Percentiles rank a stretch among this genome's conserved stretches.
These are phyloP conservation scores for Dysidea cf. avara DNA, from an alignment of 37 sponge, comb jelly and placozoan genomes.

Conservation along the genomic window DNA sequence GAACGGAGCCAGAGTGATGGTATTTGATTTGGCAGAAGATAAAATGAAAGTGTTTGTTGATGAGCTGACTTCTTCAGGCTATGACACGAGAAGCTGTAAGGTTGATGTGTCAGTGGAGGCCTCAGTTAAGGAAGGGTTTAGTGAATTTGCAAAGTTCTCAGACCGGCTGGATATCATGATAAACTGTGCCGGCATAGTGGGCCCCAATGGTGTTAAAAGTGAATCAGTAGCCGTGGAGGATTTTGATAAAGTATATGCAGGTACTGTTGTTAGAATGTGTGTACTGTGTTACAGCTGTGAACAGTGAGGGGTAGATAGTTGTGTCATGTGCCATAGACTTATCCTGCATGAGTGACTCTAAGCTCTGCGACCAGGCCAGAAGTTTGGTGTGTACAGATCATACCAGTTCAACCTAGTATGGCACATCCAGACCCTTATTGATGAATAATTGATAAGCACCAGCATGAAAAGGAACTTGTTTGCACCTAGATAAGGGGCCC, in stretches of 20 bases:
- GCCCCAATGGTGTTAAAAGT: constrained; percentile 44
- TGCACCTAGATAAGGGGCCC: too few relatives aligned
- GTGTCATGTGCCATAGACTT: neutral
- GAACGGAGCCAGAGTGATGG: constrained; percentile 44
- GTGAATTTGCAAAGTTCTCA: neutral
- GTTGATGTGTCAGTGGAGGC: constrained; percentile 65
- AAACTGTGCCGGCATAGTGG: constrained; percentile 84
- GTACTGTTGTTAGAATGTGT: too few relatives aligned
- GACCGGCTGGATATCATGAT: constrained; percentile 70
- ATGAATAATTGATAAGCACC: too few relatives aligned
- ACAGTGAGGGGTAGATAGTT: neutral
- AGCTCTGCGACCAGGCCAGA: too few relatives aligned
- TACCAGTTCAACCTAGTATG: too few relatives aligned
- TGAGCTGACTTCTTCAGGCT: neutral
- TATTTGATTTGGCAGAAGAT: constrained; percentile 60
- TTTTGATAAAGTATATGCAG: constrained; percentile 56
- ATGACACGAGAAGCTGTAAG: neutral
- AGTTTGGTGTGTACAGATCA: too few relatives aligned
- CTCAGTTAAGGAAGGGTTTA: constrained; percentile 46
- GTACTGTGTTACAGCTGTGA: too few relatives aligned
- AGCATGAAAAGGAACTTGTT: too few relatives aligned
- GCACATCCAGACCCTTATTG: too few relatives aligned
- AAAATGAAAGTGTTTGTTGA: constrained; percentile 1
- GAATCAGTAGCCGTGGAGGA: constrained; percentile 46
- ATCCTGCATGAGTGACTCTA: too few relatives aligned